Base-by-base conservation (phyloP, 2,797 vertebrate species). In the Otus scops region DNA sequence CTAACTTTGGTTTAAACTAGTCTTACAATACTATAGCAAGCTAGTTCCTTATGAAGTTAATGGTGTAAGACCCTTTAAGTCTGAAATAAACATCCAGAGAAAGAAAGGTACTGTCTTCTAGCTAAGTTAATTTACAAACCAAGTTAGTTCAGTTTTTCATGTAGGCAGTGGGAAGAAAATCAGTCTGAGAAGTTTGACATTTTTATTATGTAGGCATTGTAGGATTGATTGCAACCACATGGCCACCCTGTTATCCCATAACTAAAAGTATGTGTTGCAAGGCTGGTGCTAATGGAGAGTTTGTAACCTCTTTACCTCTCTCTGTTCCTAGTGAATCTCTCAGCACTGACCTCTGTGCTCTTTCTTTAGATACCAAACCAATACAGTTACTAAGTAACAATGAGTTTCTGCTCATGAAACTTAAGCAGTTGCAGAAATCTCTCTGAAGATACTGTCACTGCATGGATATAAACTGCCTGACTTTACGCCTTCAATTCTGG, bases 171-270 rank as follows among this genome's bases (percentile, higher is more conserved):
- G 26, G 71, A 48, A 47, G 38, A 57, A 88, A 53, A 30, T 41
- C 39, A 14, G 22, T 22, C 48, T 71, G 73, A 70, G 41, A 43
- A 54, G 59, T 48, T 51, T 9, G 16, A 10, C 9, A 12, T 73
- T 85, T 87, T 51, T 91, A 34, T 85, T 79, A 28, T 19, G 27
- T 32, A 67, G 71, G 63, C 63, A 43, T 80, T 79, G 56, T 51
- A 85, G 78, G 75, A 69, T 39, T 83, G 91, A 82, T 77, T 89
- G 59, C 56, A 77, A 63, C 47, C 67, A 50, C 51, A 17, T n/a
- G 61, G 65, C 57, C 16, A 18, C 53, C 71, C 51, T 1, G 1
- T 84, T 81, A 47, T 64, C 36, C 41, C 0, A 0, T 81, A 68
- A 64, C 78, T 71, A 22, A 36, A 92, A 85, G 47, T 74, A 19